Conservation (phyloP, 2,888 invertebrate species). For the Oligia latruncula region DNA sequence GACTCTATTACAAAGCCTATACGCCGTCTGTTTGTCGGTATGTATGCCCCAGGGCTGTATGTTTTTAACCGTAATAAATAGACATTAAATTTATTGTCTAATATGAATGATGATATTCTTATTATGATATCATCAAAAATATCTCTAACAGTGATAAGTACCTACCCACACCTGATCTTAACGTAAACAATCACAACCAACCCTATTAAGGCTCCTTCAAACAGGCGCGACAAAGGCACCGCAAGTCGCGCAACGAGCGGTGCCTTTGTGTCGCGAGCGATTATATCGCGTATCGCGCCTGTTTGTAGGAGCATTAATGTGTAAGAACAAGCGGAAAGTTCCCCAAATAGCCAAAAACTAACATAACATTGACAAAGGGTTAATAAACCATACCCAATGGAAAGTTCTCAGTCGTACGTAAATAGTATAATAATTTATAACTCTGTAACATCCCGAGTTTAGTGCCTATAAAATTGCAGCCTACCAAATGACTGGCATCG, state of each 20-base stretch:
- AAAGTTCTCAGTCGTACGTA: conserved; percentile 70
- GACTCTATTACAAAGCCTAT: not conserved
- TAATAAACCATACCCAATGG: conserved; percentile 55
- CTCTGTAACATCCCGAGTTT: conserved; percentile 71
- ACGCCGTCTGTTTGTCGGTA: not conserved
- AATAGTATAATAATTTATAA: conserved; percentile 76
- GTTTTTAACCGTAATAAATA: not conserved
- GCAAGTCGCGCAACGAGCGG: no score
- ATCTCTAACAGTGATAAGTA: not conserved
- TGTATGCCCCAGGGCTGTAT: not conserved
- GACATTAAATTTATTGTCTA: not conserved
- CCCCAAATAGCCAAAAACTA: conserved; percentile 16
- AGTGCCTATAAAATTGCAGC: conserved; percentile 72
- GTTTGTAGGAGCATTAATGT: not conserved
- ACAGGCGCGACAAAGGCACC: no score
- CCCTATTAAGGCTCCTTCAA: not conserved
- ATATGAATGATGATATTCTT: not conserved
- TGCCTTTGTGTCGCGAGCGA: no score
- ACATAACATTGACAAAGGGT: conserved; percentile 32
- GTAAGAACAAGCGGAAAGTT: conserved; percentile 12
- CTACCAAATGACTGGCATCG: conserved; percentile 33
- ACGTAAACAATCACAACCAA: not conserved
- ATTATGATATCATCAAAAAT: no score
- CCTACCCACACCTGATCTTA: not conserved
- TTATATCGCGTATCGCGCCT: no score